Evolutionary conservation across 2,113 vertebrate genomes (phyloP).

Genomic region (Chinchilla lanigera): DNA sequence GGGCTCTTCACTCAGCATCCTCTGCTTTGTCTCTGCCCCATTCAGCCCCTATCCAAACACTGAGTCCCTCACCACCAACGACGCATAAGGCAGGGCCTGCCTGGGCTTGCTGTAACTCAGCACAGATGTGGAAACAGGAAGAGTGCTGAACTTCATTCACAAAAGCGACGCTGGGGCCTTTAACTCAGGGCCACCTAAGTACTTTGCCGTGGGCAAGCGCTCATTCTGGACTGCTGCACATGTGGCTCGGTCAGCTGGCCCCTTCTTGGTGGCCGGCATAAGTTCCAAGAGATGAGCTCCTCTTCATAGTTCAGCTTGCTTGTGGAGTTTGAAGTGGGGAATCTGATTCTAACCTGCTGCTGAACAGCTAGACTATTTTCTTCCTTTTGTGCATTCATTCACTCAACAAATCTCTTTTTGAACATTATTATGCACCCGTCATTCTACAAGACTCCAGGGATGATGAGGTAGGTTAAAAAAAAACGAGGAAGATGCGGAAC

Average conservation of each 20-base stretch:
- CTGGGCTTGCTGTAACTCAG: neutral
- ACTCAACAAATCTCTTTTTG: neutral
- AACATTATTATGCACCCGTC: neutral
- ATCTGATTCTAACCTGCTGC: neutral
- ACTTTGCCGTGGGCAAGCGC: fast-evolving
- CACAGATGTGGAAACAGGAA: neutral
- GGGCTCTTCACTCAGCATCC: neutral
- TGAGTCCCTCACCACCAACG: neutral
- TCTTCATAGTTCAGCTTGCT: neutral
- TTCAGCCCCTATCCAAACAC: neutral
- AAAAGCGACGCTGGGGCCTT: neutral
- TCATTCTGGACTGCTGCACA: neutral
- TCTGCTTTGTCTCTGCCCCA: neutral
- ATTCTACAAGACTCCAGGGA: neutral
- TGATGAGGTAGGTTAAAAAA: neutral
- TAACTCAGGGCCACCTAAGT: neutral
- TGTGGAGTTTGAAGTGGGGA: neutral
- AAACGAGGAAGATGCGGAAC: neutral
- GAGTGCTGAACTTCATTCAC: neutral
- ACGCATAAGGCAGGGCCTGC: neutral
- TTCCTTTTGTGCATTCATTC: neutral
- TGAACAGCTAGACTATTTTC: neutral
- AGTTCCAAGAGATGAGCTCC: neutral
- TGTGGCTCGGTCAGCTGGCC: neutral
- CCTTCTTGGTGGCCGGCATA: neutral